Evolutionary conservation across 1,140 invertebrate genomes (phyloP).

Genomic region (Bombus waltoni): DNA sequence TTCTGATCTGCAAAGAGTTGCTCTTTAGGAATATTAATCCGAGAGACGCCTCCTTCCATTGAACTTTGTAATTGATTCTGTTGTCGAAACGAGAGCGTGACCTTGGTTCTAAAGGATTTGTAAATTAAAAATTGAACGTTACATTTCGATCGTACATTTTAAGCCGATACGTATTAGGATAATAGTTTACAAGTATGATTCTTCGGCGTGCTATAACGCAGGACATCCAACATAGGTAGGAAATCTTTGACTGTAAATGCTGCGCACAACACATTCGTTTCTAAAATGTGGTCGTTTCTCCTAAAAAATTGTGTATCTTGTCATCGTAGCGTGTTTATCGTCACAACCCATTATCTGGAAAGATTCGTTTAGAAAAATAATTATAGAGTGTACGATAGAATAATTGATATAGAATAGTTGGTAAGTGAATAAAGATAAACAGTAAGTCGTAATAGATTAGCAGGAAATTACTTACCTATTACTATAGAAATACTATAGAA

Average conservation of each 20-base stretch:
- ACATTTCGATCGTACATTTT: background rate
- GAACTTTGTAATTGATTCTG: conserved; percentile 36
- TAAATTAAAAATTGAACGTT: background rate
- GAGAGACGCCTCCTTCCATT: conserved; percentile 20
- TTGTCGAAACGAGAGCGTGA: background rate
- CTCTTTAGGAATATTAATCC: conserved; percentile 58
- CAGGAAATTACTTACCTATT: background rate
- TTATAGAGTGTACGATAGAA: background rate
- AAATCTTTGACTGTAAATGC: no score
- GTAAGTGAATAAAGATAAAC: background rate
- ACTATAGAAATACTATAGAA: no score
- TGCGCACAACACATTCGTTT: background rate
- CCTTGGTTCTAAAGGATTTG: no score
- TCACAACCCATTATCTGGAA: no score
- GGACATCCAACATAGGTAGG: no score
- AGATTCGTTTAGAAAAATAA: background rate
- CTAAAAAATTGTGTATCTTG: no score
- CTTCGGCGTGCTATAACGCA: no score
- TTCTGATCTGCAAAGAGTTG: conserved; percentile 27
- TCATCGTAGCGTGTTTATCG: no score
- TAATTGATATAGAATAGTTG: background rate
- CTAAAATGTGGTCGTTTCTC: background rate
- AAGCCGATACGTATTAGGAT: no score
- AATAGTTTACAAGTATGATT: no score
- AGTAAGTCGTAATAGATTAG: background rate